Conservation (phyloP, 2,888 invertebrate genomes). For the Ennomos fuscantarius region DNA sequence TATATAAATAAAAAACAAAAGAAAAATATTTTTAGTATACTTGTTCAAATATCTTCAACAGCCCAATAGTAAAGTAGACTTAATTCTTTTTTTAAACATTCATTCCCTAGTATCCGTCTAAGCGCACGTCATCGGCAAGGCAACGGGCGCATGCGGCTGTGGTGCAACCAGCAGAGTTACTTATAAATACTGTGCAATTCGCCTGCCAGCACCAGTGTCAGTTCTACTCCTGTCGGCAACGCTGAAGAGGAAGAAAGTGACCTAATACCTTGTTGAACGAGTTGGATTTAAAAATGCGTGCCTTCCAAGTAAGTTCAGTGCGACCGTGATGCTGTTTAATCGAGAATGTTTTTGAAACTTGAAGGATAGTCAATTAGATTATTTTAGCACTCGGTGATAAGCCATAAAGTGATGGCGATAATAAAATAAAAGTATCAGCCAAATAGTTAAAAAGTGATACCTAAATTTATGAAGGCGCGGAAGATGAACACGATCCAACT, state of each 20-base stretch:
- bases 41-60: no score
- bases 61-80: not conserved
- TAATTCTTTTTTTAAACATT: constrained; percentile 4
- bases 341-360: no score
- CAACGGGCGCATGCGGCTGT: constrained; percentile 36
- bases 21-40: no score
- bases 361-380: no score
- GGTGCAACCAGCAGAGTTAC: constrained; percentile 61
- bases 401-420: no score
- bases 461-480: no score
- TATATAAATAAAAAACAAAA: no score
- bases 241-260: constrained; percentile 84
- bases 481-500: no score
- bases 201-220: constrained; percentile 65
- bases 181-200: constrained; percentile 72
- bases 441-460: no score
- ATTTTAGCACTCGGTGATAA: no score
- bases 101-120: constrained; percentile 12
- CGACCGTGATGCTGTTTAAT: no score
- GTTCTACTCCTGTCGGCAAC: constrained; percentile 77
- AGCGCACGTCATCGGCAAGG: constrained; percentile 24
- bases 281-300: constrained; percentile 65
- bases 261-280: constrained; percentile 40
- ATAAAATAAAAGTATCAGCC: no score
- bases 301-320: constrained; percentile 74